A percentile compares a stretch with the other conserved stretches of the same genome.
Conservation (phyloP, 2,797 vertebrate genomes). For the Hipposideros larvatus region DNA sequence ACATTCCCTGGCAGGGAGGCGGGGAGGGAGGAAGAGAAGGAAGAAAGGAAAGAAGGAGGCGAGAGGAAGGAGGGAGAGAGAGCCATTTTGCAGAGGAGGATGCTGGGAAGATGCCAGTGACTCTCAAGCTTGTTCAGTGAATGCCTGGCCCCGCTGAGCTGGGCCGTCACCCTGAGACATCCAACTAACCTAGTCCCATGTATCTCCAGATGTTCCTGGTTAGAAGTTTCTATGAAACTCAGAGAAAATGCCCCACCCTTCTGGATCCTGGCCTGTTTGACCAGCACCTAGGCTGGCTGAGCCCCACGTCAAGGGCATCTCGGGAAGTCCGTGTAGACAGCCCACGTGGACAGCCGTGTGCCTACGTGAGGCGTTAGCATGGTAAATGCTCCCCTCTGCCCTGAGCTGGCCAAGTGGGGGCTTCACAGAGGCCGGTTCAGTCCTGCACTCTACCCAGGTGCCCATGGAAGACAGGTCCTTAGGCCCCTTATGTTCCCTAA, state of each 20-base stretch:
- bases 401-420: accelerated
- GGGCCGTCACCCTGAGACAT: neutral
- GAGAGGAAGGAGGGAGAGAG: accelerated
- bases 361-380: accelerated
- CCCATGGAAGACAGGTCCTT: neutral
- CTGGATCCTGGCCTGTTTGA: neutral
- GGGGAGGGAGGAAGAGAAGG: no score
- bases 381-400: neutral
- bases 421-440: neutral
- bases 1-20: neutral
- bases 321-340: accelerated
- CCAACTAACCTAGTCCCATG: neutral
- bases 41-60: no score
- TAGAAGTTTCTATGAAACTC: slow-evolving; percentile 6
- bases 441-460: neutral
- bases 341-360: accelerated
- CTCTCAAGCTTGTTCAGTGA: accelerated
- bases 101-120: neutral
- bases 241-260: neutral
- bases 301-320: accelerated
- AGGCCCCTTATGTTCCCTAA: neutral
- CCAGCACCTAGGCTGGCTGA: neutral
- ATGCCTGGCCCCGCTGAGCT: neutral
- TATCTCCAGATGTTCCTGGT: slow-evolving; percentile 71
- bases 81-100: neutral